These are phyloP conservation scores for Agelas oroides DNA, from an alignment of 37 sponge, comb jelly and placozoan genomes.

Conservation along the genomic window DNA sequence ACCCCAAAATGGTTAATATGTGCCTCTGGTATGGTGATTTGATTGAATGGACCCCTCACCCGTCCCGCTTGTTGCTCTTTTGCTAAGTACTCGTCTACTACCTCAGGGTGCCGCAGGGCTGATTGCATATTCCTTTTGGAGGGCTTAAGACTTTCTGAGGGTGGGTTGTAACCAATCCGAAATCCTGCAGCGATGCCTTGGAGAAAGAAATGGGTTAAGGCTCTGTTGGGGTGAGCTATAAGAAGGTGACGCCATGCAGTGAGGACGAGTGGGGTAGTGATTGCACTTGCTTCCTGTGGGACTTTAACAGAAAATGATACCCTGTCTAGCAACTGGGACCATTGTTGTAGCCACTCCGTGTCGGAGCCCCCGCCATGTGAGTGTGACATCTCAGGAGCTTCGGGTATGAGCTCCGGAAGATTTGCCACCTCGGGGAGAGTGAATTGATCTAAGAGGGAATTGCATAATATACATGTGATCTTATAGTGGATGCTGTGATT, in stretches of 20 bases:
- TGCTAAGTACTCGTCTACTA: constrained; percentile 11
- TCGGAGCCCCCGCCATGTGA: background rate
- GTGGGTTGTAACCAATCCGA: constrained; percentile 3
- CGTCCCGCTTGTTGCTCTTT: background rate
- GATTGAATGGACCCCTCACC: background rate
- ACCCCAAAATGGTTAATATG: constrained; percentile 30
- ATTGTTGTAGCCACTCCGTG: background rate
- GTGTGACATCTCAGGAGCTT: background rate
- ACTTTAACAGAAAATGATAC: background rate
- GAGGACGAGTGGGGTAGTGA: constrained; percentile 12
- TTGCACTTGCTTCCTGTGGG: background rate
- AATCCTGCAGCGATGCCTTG: constrained; percentile 25
- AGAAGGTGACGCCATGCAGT: background rate
- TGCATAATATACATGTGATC: no score
- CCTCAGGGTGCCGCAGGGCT: background rate
- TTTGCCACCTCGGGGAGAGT: no score
- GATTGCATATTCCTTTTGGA: constrained; percentile 14
- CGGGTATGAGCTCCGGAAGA: no score
- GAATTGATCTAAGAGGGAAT: no score
- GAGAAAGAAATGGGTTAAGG: constrained; percentile 4
- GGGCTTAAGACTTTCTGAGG: background rate
- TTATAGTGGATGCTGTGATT: no score
- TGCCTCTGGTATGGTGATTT: background rate
- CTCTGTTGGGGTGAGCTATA: constrained; percentile 10
- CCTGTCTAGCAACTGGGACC: background rate